Conservation (phyloP, 2,113 vertebrate genomes). For the Oncorhynchus gorbuscha region DNA sequence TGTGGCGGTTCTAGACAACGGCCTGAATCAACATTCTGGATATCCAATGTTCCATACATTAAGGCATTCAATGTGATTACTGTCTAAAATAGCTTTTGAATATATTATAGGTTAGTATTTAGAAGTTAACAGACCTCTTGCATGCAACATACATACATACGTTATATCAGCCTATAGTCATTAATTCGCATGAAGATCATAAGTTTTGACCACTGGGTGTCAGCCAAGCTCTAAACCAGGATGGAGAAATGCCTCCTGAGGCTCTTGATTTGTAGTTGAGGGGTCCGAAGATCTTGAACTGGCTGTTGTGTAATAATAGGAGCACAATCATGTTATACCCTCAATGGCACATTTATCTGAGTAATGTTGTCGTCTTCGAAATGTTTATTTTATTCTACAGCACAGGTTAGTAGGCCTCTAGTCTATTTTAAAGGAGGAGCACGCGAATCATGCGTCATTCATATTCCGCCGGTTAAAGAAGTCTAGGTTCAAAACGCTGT, state of each 20-base stretch:
- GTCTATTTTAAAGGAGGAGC: background rate
- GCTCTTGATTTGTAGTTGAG: constrained; percentile 25
- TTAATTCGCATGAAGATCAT: background rate
- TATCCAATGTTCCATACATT: background rate
- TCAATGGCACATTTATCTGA: background rate
- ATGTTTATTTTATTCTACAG: background rate
- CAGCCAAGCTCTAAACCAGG: constrained; percentile 65
- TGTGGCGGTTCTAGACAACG: background rate
- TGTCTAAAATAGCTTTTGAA: background rate
- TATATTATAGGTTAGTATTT: background rate
- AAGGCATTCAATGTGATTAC: no score
- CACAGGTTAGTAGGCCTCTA: background rate
- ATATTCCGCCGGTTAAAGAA: background rate
- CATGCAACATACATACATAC: background rate
- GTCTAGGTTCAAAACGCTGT: background rate
- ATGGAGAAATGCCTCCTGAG: constrained; percentile 23
- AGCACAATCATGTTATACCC: constrained; percentile 26
- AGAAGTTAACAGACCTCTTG: background rate
- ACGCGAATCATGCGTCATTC: background rate
- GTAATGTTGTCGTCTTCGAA: background rate
- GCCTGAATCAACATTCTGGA: background rate
- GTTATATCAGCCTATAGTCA: background rate
- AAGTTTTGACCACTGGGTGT: constrained; percentile 68
- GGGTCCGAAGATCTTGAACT: constrained; percentile 49
- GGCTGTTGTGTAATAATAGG: constrained; percentile 52